A percentile compares a stretch with the other conserved stretches of the same genome.
Conservation (phyloP, 2,113 vertebrate genomes). For the Eurystomus gularis region DNA sequence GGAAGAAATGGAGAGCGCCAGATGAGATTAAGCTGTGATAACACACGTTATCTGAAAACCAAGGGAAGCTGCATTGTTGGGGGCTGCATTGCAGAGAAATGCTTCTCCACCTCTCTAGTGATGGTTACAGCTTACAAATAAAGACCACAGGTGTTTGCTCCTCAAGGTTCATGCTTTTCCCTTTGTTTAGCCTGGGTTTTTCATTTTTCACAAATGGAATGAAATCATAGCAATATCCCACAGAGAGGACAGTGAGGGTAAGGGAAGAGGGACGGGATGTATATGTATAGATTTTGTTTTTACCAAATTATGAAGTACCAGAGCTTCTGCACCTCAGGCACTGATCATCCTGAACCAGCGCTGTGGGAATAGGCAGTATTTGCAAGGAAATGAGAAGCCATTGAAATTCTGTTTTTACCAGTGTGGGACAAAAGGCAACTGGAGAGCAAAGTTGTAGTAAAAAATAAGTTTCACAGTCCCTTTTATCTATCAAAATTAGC, state of each 20-base stretch:
- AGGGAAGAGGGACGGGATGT: not conserved
- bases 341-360: not conserved
- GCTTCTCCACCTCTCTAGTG: not conserved
- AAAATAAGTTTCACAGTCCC: not conserved
- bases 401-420: not conserved
- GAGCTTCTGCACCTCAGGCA: not conserved
- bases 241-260: rapidly evolving
- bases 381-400: not conserved
- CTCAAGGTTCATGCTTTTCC: not conserved
- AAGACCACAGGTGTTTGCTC: not conserved
- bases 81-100: not conserved
- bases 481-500: not conserved
- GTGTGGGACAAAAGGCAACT: rapidly evolving
- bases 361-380: not conserved
- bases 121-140: not conserved
- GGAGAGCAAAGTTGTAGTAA: not conserved
- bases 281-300: not conserved
- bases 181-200: not conserved
- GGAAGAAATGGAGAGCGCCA: not conserved
- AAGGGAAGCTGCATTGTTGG: not conserved
- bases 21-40: not conserved
- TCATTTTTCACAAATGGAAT: not conserved
- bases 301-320: not conserved
- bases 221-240: not conserved
- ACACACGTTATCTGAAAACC: not conserved